Evolutionary conservation across 1,140 invertebrate genomes (phyloP).

Genomic region (Sminthurides bifidus): DNA sequence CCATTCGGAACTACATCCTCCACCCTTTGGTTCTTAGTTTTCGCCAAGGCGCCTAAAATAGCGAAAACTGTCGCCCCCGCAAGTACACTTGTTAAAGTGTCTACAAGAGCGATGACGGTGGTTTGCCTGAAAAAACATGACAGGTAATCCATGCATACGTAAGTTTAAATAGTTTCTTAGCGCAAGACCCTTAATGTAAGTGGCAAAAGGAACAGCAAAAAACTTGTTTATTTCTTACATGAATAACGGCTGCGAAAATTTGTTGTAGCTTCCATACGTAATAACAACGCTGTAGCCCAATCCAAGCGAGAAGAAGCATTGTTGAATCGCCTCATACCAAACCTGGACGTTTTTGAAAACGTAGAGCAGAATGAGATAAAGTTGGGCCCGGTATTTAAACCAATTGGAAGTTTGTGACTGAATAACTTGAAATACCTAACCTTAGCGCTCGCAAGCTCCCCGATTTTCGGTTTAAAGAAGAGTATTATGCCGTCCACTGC

Average conservation of each 20-base stretch:
- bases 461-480: slow-evolving; percentile 58
- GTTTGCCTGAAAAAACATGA: slow-evolving; percentile 36
- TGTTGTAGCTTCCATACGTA: slow-evolving; percentile 7
- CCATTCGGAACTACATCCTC: slow-evolving; percentile 31
- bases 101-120: slow-evolving; percentile 38
- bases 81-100: slow-evolving; percentile 27
- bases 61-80: slow-evolving; percentile 40
- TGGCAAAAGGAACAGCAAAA: background rate
- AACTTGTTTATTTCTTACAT: background rate
- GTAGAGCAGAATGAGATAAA: background rate
- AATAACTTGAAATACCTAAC: slow-evolving; percentile 35
- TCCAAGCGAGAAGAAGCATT: slow-evolving; percentile 11
- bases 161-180: background rate
- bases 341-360: too few species aligned
- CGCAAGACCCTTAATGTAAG: background rate
- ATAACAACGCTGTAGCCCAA: slow-evolving; percentile 5
- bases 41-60: slow-evolving; percentile 38
- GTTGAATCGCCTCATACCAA: slow-evolving; percentile 4
- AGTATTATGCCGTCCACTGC: slow-evolving; percentile 46
- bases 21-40: slow-evolving; percentile 24
- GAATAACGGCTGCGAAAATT: background rate
- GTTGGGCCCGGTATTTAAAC: background rate
- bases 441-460: slow-evolving; percentile 49
- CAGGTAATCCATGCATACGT: background rate
- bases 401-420: background rate